A percentile compares a stretch with the other conserved stretches of the same genome.
Conservation (phyloP, 1,140 invertebrate genomes). For the Nomia melanderi region DNA sequence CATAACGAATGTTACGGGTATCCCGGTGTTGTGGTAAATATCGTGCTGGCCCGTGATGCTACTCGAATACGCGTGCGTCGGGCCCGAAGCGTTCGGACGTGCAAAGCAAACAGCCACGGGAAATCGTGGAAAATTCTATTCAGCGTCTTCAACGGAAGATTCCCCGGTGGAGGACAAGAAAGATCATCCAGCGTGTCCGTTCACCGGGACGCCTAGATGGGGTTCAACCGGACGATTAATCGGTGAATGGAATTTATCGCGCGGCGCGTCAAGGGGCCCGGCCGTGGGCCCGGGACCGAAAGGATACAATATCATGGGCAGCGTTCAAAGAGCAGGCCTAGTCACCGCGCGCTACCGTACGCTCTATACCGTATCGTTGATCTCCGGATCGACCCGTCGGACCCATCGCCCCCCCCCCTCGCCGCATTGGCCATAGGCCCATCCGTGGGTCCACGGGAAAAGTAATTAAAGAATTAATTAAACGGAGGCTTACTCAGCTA, state of each 20-base stretch:
- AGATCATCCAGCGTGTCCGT: not conserved
- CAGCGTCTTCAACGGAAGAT: no score
- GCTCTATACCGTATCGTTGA: slow-evolving; percentile 57
- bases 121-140: not conserved
- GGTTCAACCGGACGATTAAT: not conserved
- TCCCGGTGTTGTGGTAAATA: slow-evolving; percentile 38
- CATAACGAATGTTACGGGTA: slow-evolving; percentile 53
- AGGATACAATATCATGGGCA: slow-evolving; percentile 24
- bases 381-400: slow-evolving; percentile 49
- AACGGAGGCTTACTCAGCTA: slow-evolving; percentile 75
- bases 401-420: not conserved
- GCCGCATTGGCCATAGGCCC: no score
- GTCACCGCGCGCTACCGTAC: slow-evolving; percentile 52
- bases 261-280: not conserved
- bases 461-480: slow-evolving; percentile 77
- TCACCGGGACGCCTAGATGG: not conserved
- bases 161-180: no score
- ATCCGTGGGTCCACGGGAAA: slow-evolving; percentile 53
- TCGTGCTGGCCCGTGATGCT: not conserved
- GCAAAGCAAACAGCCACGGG: not conserved
- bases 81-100: no score
- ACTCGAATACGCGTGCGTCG: slow-evolving; percentile 25
- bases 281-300: not conserved
- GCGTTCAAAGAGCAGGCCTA: slow-evolving; percentile 33
- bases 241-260: not conserved